Evolutionary conservation across 2,113 vertebrate species (phyloP), one percentile per base, ranked within the genome.

Genomic region (Paracanthobrama guichenoti): DNA sequence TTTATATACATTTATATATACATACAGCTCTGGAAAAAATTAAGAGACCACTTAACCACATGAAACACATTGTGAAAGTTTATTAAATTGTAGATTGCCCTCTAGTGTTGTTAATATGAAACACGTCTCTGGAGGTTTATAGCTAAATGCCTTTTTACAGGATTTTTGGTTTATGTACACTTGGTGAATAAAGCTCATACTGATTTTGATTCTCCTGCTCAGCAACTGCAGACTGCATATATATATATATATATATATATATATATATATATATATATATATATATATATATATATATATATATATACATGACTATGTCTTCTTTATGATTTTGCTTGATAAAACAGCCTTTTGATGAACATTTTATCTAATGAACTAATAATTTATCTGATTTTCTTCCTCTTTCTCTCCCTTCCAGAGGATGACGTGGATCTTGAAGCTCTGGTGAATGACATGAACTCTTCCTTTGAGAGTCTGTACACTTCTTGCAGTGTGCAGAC

Each of bases 381-480:
- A 69, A 3, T 22, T 20, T 4, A 11, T 39, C 48, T 50, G 14
- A 67, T 39, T 11, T 39, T 42, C 35, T 69, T 11, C 18, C 66
- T 39, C 1, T 79, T 0, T 84, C 20, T 85, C 20, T 88, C 74
- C 60, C n/a, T 86, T 90, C 7, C 92, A 99, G 98, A 98, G 89
- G 96, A 98, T 44, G 97, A 98, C 0, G 95, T 97, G 81, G 98
- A 98, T 90, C 89, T 98, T 24, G 97, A 98, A 87, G 95, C 96
- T 28, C 89, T 99, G 94, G 96, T 99, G 81, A 98, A 96, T 24
- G 96, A 98, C 80, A 99, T 98, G 96, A 97, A 97, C 66, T 95
- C 96, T 0, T 98, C 98, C 0, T 91, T 98, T 90, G 97, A 99
- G 90, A 97, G 94, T 79, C 87, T 98, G 13, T 97, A 96, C 91